Evolutionary conservation across 2,113 vertebrate genomes (phyloP), one percentile per base, ranked within the genome.

Genomic region (Petromus typicus): DNA sequence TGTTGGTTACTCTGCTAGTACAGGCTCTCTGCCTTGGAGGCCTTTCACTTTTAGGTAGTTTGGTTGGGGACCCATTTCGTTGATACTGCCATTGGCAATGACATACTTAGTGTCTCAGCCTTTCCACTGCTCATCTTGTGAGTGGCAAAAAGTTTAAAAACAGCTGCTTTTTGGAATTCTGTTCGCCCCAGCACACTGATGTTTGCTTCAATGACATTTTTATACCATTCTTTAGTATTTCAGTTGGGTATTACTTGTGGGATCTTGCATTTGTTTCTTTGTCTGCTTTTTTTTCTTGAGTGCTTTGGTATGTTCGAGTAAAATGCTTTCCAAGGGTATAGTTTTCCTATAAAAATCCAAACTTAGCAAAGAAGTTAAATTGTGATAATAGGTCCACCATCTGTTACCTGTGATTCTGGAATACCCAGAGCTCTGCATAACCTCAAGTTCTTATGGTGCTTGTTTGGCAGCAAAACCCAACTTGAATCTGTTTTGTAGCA

Each of bases 21-120:
- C 98, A 10, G 99, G 99, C 98, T 99, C 99, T 7, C 98, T 98
- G 98, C 98, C 99, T 82, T 98, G 95, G 99, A 96, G 95, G 97
- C 85, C 98, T 99, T 96, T 96, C 98, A 95, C 93, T 97, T 97
- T 93, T 96, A 16, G 90, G 75, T 90, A 98, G 98, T 94, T 98
- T 99, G 2, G 90, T 80, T 63, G 5, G 67, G 83, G 43, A 34
- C 2, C 45, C 51, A 45, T 54, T 51, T 40, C 90, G 5, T 81
- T 69, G 82, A 59, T 76, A 18, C 57, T 64, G 57, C 27, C 13
- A 10, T 9, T 48, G 27, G 14, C 37, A 6, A 64, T 4, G 3
- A 45, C 54, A 51, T 86, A 48, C 61, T 78, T 57, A 66, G 51
- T 80, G 80, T 81, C 63, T 73, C 61, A 57, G 56, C 18, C 81